Evolutionary conservation across 1,140 invertebrate genomes (phyloP).

Genomic region (Plodia interpunctella): DNA sequence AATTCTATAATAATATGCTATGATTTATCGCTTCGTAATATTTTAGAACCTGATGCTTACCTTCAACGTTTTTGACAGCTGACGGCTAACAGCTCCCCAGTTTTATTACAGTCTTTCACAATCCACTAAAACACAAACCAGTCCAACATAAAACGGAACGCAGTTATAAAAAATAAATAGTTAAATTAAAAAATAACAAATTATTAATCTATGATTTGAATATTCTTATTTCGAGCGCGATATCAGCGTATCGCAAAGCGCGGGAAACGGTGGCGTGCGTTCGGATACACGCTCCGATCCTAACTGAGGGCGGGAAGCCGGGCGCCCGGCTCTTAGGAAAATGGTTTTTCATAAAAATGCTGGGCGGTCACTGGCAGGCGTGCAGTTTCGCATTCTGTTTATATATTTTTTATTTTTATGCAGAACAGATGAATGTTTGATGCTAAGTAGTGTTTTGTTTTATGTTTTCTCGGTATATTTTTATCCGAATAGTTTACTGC

Average conservation of each 20-base stretch:
- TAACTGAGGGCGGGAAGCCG: constrained; percentile 45
- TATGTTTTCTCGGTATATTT: background rate
- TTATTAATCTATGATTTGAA: constrained; percentile 5
- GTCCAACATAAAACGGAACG: background rate
- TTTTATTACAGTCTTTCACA: constrained; percentile 25
- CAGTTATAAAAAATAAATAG: background rate
- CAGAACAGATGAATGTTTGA: constrained; percentile 5
- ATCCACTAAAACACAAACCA: constrained; percentile 20
- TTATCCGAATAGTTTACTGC: background rate
- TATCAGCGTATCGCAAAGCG: constrained; percentile 15
- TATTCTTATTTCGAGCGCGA: constrained; percentile 23
- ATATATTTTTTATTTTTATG: constrained; percentile 22
- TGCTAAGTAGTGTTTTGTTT: constrained; percentile 4
- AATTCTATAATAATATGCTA: background rate
- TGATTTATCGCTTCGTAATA: constrained; percentile 24
- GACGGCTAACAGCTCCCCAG: constrained; percentile 37
- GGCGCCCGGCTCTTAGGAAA: constrained; percentile 21
- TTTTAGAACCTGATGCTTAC: constrained; percentile 40
- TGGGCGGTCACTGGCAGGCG: constrained; percentile 16
- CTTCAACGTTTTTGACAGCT: constrained; percentile 51
- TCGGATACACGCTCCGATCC: constrained; percentile 17
- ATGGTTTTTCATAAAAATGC: constrained; percentile 22
- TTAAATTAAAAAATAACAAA: constrained; percentile 10
- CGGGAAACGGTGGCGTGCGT: constrained; percentile 26
- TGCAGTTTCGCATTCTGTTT: constrained; percentile 16